Base-by-base conservation (phyloP, 2,888 invertebrate species). In the Theodoxus fluviatilis region DNA sequence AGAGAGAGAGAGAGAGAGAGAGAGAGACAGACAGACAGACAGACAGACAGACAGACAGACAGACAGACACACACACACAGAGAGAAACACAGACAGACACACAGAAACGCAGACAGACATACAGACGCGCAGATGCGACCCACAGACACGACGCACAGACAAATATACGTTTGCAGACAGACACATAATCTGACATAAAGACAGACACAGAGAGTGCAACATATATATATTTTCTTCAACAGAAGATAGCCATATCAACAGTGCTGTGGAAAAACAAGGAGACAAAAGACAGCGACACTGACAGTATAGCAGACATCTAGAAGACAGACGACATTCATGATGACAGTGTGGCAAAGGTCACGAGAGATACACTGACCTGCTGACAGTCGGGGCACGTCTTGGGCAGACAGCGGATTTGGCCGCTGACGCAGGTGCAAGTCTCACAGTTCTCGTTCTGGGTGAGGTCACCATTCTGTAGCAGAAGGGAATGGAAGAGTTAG, bases 351-450 rank as follows among this genome's bases (percentile, higher is more conserved):
- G n/a, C n/a, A n/a, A n/a, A n/a, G n/a, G n/a, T n/a, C n/a, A n/a
- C n/a, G n/a, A 47, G 18, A 12, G 25, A 22, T 49, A 35, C 66
- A 71, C 75, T 72, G 71, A 81, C 83, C 55, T 70, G 38, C 33
- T 85, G 87, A 82, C 95, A 95, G 1, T 89, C 86, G 69, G 91
- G 91, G 80, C 94, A 90, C 3, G 73, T 76, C 80, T 92, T 92
- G 1, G 91, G 91, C 55, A 89, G 89, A 83, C 95, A 95, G 77
- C 90, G 89, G 0, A 92, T 86, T 35, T 90, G 88, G 15, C 95
- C 94, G 92, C 73, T 78, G 59, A 80, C 91, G 83, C 95, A 95
- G 57, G 92, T 89, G 81, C 95, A 95, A 77, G 93, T 91, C 74
- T 92, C 91, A 82, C 95, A 95, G 75, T 92, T 91, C 12, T 91